Evolutionary conservation across 2,797 vertebrate genomes (phyloP), one percentile per base, ranked within the genome.

Genomic region (Hoplostethus mediterraneus): DNA sequence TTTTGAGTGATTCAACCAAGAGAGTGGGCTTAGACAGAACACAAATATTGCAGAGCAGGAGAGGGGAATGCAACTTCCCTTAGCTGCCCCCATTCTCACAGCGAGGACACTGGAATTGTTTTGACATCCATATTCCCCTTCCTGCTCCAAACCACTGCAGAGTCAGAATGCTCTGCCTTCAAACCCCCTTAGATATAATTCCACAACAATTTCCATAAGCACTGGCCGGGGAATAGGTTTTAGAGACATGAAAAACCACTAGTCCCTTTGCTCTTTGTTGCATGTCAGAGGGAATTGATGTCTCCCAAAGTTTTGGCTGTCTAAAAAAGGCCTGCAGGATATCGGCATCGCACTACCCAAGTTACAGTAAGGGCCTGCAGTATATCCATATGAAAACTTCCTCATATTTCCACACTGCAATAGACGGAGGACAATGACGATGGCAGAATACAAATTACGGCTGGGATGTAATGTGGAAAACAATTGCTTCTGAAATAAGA

Each of bases 161-260:
- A 92, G 86, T 86, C 79, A 78, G 68, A 84, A 69, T 54, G 67
- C 80, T 82, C 68, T 47, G 81, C 76, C 90, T 91, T 89, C 84
- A 87, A 86, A 84, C 76, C 79, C 80, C 80, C 73, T 77, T 63
- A 87, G 77, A 90, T 83, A 91, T 91, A 89, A 94, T 93, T 93
- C 88, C 85, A 81, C 87, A 90, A 89, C 89, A 85, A 87, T 93
- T 92, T 93, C 86, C 82, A 88, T 90, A 90, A 94, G 87, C 81
- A 67, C 87, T 70, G 79, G 80, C 84, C 75, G 63, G 87, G 82
- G 89, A 91, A 82, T 77, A 82, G 63, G 86, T 77, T 88, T 85
- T 67, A 81, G 67, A 89, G 77, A 87, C 86, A 81, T 81, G 77
- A 86, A 90, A 86, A 91, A 82, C 80, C 83, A 77, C 69, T 57